A percentile compares a stretch with the other conserved stretches of the same genome.
These are phyloP conservation scores for Acridotheres tristis DNA, from an alignment of 2,797 vertebrate species.

Conservation along the genomic window DNA sequence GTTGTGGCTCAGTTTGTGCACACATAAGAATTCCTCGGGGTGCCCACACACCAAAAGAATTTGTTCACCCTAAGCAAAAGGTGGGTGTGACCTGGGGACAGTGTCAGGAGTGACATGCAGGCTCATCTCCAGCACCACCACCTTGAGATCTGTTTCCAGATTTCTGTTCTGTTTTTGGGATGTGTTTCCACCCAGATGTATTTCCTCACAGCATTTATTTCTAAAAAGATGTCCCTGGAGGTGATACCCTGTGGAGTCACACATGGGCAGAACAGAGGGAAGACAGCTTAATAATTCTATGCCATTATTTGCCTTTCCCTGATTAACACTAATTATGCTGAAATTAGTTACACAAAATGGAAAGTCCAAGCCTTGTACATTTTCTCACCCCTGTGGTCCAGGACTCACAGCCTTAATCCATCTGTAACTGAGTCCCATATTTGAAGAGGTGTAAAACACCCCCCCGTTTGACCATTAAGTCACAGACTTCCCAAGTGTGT, in stretches of 20 bases:
- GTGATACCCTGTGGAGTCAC: not conserved
- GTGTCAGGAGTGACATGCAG: not conserved
- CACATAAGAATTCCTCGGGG: not conserved
- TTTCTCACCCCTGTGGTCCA: not conserved
- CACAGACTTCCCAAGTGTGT: not conserved
- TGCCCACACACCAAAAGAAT: not conserved
- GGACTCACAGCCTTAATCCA: not conserved
- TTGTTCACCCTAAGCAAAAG: not conserved
- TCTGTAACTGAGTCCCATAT: not conserved
- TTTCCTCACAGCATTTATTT: not conserved
- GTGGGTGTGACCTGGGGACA: not conserved
- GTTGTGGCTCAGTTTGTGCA: not conserved
- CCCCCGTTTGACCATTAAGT: not conserved
- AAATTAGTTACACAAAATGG: not conserved
- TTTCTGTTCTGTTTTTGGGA: not conserved
- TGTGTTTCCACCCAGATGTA: not conserved
- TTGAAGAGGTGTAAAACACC: not conserved
- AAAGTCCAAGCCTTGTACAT: not conserved
- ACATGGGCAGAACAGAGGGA: not conserved
- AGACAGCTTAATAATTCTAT: not conserved
- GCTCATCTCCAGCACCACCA: not conserved
- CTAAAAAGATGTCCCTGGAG: not conserved
- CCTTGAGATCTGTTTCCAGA: not conserved
- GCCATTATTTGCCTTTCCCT: not conserved
- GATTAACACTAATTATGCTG: slow-evolving; percentile 28